Evolutionary conservation across 2,797 vertebrate species (phyloP).

Genomic region (Chloroceryle amazona): DNA sequence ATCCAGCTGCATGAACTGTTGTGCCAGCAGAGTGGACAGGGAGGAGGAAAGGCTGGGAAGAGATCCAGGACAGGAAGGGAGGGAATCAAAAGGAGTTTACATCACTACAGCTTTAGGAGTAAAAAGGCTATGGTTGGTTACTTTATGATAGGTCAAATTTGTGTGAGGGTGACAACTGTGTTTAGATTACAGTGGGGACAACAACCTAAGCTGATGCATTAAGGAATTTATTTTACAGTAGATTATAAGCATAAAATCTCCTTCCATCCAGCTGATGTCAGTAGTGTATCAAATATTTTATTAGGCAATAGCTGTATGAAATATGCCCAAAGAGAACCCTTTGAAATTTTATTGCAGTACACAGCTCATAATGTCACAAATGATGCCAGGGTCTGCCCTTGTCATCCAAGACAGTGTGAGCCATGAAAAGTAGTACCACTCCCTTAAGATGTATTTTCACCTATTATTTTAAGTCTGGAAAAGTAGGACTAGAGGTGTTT

Average conservation of each 20-base stretch:
- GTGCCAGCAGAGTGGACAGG: not conserved
- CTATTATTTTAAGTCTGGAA: not conserved
- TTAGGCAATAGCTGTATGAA: not conserved
- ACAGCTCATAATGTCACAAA: not conserved
- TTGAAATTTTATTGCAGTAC: not conserved
- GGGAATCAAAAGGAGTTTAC: not conserved
- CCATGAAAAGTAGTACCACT: not conserved
- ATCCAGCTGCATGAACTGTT: not conserved
- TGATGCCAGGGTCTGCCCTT: not conserved
- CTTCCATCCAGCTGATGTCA: slow-evolving; percentile 52
- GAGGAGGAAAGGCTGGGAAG: not conserved
- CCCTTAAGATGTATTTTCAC: not conserved
- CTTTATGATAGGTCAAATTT: not conserved
- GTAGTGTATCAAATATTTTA: slow-evolving; percentile 7
- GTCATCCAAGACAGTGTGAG: not conserved
- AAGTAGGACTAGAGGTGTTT: not conserved
- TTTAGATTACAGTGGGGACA: not conserved
- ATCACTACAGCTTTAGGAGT: not conserved
- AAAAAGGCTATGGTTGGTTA: not conserved
- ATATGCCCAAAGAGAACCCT: not conserved
- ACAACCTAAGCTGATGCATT: not conserved
- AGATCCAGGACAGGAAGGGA: not conserved
- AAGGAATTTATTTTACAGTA: not conserved
- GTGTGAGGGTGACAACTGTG: not conserved
- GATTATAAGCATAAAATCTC: not conserved